A percentile compares a stretch with the other conserved stretches of the same genome.
phyloP scores from a whole-genome alignment of 2,113 vertebrate species.

The Datnioides undecimradiatus region DNA sequence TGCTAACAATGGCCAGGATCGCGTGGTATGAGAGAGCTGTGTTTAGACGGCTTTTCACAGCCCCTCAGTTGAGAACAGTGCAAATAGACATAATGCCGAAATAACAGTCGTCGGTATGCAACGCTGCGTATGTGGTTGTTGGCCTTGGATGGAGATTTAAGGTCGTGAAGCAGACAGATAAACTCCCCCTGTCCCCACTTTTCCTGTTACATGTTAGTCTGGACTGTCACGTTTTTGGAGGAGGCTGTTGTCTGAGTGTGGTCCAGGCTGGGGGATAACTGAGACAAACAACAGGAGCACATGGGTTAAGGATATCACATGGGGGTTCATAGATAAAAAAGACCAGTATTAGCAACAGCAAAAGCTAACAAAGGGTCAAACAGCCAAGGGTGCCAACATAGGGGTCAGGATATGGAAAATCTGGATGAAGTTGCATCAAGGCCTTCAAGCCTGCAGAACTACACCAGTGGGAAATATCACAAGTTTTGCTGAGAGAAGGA shows the following conservation, averaged over 20 bases:
- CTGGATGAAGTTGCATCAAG: background rate
- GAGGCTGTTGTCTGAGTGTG: slow-evolving; percentile 36
- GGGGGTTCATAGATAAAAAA: background rate
- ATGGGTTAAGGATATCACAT: slow-evolving; percentile 5
- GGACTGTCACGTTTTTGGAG: slow-evolving; percentile 62
- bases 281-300: slow-evolving; percentile 15
- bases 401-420: slow-evolving; percentile 1
- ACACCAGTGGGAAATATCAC: slow-evolving; percentile 30
- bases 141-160: slow-evolving; percentile 79
- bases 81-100: slow-evolving; percentile 83
- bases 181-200: slow-evolving; percentile 32
- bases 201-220: slow-evolving; percentile 68
- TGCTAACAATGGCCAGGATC: slow-evolving; percentile 63
- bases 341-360: slow-evolving; percentile 10
- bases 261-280: background rate
- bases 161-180: slow-evolving; percentile 76
- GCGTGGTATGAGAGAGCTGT: slow-evolving; percentile 69
- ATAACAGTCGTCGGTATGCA: slow-evolving; percentile 82
- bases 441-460: background rate
- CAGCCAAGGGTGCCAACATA: slow-evolving; percentile 8
- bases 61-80: slow-evolving; percentile 76
- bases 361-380: slow-evolving; percentile 10
- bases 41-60: slow-evolving; percentile 79
- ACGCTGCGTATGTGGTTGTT: slow-evolving; percentile 75
- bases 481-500: slow-evolving; percentile 17